Percentiles rank a stretch among this genome's conserved stretches.
phyloP scores from a whole-genome alignment of 1,140 invertebrate genomes.

The Caenorhabditis brenneri region DNA sequence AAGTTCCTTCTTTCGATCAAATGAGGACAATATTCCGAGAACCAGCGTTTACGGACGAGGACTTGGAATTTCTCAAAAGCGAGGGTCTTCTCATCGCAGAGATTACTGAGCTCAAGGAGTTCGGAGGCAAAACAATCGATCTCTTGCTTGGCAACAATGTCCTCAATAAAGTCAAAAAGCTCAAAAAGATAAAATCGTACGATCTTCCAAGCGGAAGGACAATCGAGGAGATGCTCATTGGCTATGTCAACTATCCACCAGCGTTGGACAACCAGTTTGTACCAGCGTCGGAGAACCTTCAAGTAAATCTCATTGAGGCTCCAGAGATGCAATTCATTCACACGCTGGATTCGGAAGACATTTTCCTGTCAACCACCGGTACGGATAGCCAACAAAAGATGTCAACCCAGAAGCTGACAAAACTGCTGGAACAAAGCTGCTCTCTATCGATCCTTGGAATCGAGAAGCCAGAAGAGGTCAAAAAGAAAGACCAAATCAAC shows the following conservation, averaged over 20 bases:
- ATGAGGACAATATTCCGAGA: neutral
- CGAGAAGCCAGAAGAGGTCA: neutral
- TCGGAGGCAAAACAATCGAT: neutral
- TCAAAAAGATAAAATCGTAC: neutral
- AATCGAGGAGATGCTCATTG: neutral
- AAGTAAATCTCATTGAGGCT: neutral
- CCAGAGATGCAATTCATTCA: neutral
- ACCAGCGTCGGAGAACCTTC: neutral
- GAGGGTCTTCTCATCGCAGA: neutral
- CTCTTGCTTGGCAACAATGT: neutral
- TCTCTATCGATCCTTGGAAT: neutral
- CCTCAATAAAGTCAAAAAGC: neutral
- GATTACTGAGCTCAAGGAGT: neutral
- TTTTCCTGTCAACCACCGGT: neutral
- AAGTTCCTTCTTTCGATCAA: neutral
- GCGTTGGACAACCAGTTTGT: neutral
- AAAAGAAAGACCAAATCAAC: neutral
- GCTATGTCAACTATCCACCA: neutral
- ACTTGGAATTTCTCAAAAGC: neutral
- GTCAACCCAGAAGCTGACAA: too few species aligned
- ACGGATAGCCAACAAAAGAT: neutral
- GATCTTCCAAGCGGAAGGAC: neutral
- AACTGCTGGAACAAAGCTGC: too few species aligned
- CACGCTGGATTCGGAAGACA: neutral
- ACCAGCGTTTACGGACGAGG: neutral